Base-by-base conservation (phyloP, 2,113 vertebrate genomes). In the Trogon surrucura region DNA sequence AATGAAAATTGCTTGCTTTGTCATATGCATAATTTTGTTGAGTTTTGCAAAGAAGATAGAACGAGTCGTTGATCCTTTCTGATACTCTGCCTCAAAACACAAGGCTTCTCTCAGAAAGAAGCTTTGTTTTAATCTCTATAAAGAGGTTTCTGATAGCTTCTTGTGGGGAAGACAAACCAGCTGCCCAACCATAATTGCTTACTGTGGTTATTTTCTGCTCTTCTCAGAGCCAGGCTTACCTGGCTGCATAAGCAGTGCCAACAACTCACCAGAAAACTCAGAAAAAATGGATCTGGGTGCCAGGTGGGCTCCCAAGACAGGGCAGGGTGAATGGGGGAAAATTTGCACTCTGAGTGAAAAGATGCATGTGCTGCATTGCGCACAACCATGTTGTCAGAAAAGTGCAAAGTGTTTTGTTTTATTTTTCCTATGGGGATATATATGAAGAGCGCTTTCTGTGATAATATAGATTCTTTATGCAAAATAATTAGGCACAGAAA, bases 401-500 rank as follows among this genome's bases (percentile, higher is more conserved):
- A 36, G 34, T 56, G 48, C 3, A 0, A 62, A 77, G 17, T 10
- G 27, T 16, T 74, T 27, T 62, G 45, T 3, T 89, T 58, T 30
- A 45, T 3, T 92, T 94, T 86, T 91, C 78, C 47, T 67, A 19
- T 38, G 53, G 41, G 58, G 73, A n/a, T 67, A 45, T 67, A 45
- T 61, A 74, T 2, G 23, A 65, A 89, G 38, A 85, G 48, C 88
- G 29, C 10, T 94, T 85, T 78, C 81, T 85, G 56, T 51, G 86
- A 90, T 44, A 78, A 81, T 86, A 74, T 22, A 60, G 64, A 58
- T 91, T 47, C 51, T 86, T 88, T 71, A 96, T 80, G 67, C 83
- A 58, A 93, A 90, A 94, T 78, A 80, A 95, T 91, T 78, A 90
- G 82, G 51, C 7, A 6, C 45, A 84, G 80, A 90, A 74, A 62